Percentiles rank a stretch among this genome's conserved stretches.
These are phyloP conservation scores for Stegodyphus mimosarum DNA, from an alignment of 1,140 invertebrate genomes.

Conservation along the genomic window DNA sequence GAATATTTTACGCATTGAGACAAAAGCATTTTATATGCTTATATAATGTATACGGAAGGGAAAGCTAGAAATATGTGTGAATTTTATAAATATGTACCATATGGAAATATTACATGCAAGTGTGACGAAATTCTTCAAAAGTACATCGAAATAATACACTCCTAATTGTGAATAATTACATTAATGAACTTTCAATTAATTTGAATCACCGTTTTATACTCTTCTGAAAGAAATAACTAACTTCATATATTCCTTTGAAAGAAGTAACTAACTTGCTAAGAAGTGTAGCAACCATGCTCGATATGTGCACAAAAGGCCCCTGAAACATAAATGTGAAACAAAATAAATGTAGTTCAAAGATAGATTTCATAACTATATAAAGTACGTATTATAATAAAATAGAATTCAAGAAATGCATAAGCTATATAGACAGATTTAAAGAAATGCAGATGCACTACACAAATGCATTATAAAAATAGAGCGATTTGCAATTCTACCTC, in stretches of 20 bases:
- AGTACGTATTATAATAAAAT: too few relatives aligned
- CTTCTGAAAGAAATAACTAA: slow-evolving; percentile 61
- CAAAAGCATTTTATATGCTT: background rate
- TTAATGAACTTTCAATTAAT: background rate
- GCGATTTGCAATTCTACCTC: slow-evolving; percentile 76
- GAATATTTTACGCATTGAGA: background rate
- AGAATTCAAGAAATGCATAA: too few relatives aligned
- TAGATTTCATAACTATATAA: too few relatives aligned
- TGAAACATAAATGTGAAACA: slow-evolving; percentile 66
- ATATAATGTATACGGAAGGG: too few relatives aligned
- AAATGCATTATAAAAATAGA: too few relatives aligned
- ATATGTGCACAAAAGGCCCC: slow-evolving; percentile 78
- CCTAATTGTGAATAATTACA: background rate
- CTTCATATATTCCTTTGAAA: slow-evolving; percentile 75
- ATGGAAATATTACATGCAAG: too few relatives aligned
- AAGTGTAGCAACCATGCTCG: slow-evolving; percentile 92
- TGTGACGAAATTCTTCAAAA: background rate
- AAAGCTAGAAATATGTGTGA: too few relatives aligned
- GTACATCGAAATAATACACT: background rate
- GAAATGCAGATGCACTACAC: too few relatives aligned
- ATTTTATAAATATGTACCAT: too few relatives aligned
- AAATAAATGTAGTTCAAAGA: too few relatives aligned
- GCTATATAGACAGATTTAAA: too few relatives aligned
- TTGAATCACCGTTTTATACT: too few relatives aligned
- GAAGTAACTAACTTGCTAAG: slow-evolving; percentile 90